Base-by-base conservation (phyloP, 2,113 vertebrate species). In the Xerus inauris region DNA sequence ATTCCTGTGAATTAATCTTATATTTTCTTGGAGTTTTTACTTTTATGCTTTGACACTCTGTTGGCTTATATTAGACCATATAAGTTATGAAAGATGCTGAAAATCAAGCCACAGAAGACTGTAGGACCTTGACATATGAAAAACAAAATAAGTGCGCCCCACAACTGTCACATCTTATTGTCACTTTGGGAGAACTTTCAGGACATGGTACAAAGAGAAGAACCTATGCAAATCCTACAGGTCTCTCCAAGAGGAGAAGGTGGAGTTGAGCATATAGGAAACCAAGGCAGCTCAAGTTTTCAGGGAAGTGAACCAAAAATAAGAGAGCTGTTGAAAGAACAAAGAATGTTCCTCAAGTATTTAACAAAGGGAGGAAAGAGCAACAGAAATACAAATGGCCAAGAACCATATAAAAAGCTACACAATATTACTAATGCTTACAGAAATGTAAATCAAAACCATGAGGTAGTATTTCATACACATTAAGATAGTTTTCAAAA, bases 1-100 rank as follows among this genome's bases (percentile, higher is more conserved):
- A 69, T 91, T 64, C 49, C 51, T 59, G 30, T 67, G 72, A 91
- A 38, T 84, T 87, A n/a, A 64, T 69, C 14, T 64, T 59, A 49
- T 77, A 32, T 89, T 89, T 64, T 42, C 32, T 81, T 73, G 67
- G 57, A 45, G 59, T 11, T 81, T 69, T 49, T 67, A 73, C 73
- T 77, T 95, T 91, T 93, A 67, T 93, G 76, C 62, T 76, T 87
- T 94, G 87, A 45, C 80, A 13, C 22, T 80, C 32, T 40, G n/a
- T 64, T 93, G 59, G 35, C n/a, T n/a, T 38, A 72, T 40, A 26
- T 72, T 10, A 40, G 19, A 20, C 24, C 6, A 40, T 3, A 32
- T 32, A 77, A 86, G 28, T 20, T 26, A 92, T 65, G 59, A 28
- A 64, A 79, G 16, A 72, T 3, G 42, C n/a, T 76, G 45, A 26